Evolutionary conservation across 2,113 vertebrate species (phyloP).

Genomic region (Callipepla squamata): DNA sequence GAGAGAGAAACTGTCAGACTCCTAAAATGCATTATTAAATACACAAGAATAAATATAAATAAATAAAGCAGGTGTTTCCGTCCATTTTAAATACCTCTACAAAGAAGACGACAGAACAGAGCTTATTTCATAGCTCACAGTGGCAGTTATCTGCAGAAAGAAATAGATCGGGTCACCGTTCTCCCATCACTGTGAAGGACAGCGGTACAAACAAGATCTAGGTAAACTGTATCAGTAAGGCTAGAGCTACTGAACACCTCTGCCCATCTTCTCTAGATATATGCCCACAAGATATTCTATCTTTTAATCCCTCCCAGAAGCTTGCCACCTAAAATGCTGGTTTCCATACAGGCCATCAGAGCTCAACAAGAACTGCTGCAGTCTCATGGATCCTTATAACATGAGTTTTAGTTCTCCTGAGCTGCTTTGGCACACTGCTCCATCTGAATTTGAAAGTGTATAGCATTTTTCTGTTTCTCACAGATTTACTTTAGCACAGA

Average conservation of each 20-base stretch:
- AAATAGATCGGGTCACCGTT: background rate
- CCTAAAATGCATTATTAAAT: background rate
- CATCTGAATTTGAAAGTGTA: background rate
- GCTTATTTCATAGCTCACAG: background rate
- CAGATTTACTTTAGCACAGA: background rate
- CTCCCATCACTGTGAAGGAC: background rate
- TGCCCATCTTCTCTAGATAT: background rate
- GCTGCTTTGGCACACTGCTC: background rate
- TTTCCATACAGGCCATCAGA: background rate
- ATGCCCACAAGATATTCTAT: background rate
- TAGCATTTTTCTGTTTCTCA: background rate
- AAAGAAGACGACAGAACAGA: background rate
- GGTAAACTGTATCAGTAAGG: background rate
- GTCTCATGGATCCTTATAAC: too few relatives aligned
- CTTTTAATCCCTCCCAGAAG: background rate
- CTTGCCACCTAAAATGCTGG: accelerated
- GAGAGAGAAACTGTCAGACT: background rate
- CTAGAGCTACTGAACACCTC: background rate
- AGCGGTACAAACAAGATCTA: background rate
- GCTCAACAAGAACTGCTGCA: background rate
- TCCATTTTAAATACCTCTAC: background rate
- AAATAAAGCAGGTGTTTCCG: background rate
- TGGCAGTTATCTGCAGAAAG: background rate
- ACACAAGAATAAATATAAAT: background rate
- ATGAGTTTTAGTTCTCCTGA: background rate